Percentiles rank a stretch among this genome's conserved stretches.
Conservation (phyloP, 2,113 vertebrate species). For the Drymodes brunneopygia region DNA sequence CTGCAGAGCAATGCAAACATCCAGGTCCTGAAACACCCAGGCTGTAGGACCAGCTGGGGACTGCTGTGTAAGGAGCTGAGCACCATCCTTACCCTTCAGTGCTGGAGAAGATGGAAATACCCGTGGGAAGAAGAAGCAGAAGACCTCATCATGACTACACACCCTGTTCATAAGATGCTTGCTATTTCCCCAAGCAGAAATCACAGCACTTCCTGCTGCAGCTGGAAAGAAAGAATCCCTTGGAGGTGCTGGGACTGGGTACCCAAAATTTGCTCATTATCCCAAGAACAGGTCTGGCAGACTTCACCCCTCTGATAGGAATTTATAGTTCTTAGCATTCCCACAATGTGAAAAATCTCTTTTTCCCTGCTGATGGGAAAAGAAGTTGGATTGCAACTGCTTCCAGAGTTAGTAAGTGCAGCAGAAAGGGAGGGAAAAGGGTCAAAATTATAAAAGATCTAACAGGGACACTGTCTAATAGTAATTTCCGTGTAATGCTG, state of each 20-base stretch:
- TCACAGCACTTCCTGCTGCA: neutral
- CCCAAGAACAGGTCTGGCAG: neutral
- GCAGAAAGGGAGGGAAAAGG: neutral
- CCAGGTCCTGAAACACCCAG: neutral
- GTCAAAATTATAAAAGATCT: neutral
- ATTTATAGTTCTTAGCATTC: neutral
- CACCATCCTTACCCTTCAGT: neutral
- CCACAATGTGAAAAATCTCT: neutral
- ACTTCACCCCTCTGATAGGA: neutral
- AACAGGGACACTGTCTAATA: neutral
- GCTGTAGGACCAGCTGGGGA: neutral
- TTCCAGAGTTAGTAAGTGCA: neutral
- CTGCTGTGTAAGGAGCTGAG: neutral
- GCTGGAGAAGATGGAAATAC: neutral
- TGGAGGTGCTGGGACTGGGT: neutral
- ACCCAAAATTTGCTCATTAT: neutral
- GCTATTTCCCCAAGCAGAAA: neutral
- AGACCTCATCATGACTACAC: neutral
- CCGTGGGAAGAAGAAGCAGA: neutral
- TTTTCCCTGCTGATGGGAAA: neutral
- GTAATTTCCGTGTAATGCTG: neutral
- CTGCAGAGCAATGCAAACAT: neutral
- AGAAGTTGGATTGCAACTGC: neutral
- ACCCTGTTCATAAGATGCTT: neutral
- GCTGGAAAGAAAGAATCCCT: neutral